These are phyloP conservation scores for Crotalus tigris DNA, from an alignment of 2,113 vertebrate species.

Conservation along the genomic window DNA sequence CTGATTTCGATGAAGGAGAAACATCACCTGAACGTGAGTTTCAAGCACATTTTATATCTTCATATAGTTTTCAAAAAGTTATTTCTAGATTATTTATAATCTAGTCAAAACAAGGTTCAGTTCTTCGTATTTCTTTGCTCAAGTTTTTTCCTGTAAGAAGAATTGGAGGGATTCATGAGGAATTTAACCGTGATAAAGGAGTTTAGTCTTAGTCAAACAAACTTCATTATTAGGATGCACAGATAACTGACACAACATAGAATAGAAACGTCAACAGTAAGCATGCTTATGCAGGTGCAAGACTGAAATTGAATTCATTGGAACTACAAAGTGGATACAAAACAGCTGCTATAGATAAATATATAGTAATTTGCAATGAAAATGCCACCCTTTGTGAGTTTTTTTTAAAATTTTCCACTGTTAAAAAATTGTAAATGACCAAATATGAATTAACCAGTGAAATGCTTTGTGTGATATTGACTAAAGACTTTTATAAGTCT, in stretches of 20 bases:
- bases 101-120: slow-evolving; percentile 12
- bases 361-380: neutral
- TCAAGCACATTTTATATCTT: slow-evolving; percentile 16
- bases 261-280: neutral
- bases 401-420: neutral
- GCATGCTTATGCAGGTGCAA: neutral
- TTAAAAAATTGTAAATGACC: neutral
- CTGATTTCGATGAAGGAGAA: slow-evolving; percentile 15
- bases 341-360: neutral
- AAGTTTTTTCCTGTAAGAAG: neutral
- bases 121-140: neutral
- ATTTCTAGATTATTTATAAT: slow-evolving; percentile 20
- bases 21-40: slow-evolving; percentile 12
- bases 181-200: neutral
- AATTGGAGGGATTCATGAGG: neutral
- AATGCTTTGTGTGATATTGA: neutral
- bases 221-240: neutral
- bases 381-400: neutral
- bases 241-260: neutral
- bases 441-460: neutral
- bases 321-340: neutral
- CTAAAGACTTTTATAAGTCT: neutral
- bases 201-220: neutral
- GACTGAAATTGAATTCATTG: neutral
- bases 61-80: neutral